phyloP scores from a whole-genome alignment of 2,113 vertebrate genomes.

The Zosterops pallidus region DNA sequence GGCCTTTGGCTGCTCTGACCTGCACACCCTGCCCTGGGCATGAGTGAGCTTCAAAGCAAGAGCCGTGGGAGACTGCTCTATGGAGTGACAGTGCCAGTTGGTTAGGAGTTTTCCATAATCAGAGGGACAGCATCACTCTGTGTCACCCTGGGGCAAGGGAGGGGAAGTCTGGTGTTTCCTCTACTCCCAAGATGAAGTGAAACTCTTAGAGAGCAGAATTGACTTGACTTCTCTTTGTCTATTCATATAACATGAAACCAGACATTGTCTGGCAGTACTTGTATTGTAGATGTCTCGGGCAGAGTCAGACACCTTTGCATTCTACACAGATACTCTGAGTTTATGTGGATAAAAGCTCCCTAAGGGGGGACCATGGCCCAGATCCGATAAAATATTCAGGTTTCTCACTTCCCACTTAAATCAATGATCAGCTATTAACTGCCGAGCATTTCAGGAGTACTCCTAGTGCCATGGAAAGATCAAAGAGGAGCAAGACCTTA shows the following conservation, averaged over 20 bases:
- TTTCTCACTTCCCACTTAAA: constrained; percentile 53
- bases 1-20: neutral
- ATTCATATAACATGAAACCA: neutral
- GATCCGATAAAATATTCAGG: constrained; percentile 56
- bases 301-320: constrained; percentile 15
- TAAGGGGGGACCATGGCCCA: constrained; percentile 6
- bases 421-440: constrained; percentile 47
- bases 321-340: constrained; percentile 3
- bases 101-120: neutral
- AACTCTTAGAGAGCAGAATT: neutral
- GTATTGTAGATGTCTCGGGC: neutral
- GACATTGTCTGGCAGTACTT: constrained; percentile 5
- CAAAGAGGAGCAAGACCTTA: constrained; percentile 49
- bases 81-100: accelerated
- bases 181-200: neutral
- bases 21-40: neutral
- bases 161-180: neutral
- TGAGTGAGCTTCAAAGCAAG: neutral
- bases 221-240: constrained; percentile 5
- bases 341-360: constrained; percentile 54
- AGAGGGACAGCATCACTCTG: neutral
- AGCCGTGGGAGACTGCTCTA: neutral
- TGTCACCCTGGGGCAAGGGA: neutral
- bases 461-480: constrained; percentile 21
- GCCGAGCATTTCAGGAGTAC: constrained; percentile 13